Base-by-base conservation (phyloP, 2,888 invertebrate genomes). In the Amaurobius ferox region DNA sequence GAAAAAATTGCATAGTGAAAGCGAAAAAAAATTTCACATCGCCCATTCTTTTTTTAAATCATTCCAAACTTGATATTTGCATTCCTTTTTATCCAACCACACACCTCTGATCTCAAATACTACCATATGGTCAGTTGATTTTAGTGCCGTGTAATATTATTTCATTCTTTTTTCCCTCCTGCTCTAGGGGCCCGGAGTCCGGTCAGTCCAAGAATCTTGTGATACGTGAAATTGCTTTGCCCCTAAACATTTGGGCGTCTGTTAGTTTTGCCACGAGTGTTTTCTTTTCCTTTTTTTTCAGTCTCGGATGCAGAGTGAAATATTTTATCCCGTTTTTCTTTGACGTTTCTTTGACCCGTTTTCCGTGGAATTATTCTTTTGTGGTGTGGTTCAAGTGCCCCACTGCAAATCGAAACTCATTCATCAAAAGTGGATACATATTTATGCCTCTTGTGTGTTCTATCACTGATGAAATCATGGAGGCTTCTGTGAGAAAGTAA, bases 151-250 rank as follows among this genome's bases (percentile, higher is more conserved):
- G 16, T 62, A 2, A 32, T n/a, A 26, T 40, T 28, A 64, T 40
- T 26, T 40, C 30, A 62, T 62, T 74, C 62, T 28, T 32, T 13
- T 35, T 35, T 67, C 28, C 7, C 28, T 71, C 23, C 55, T 71
- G 19, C 55, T 23, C 39, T 32, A 28, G 30, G 62, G 40, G 30
- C 62, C 7, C 0, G 11, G 7, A 44, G 55, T 23, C 55, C 55
- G 11, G 55, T 23, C 1, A 16, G 55, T 19, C 19, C 30, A 29
- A 30, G 44, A n/a, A 35, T 44, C 66, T 66, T 66, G 26, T 66
- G 76, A 66, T 30, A 30, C 76, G 76, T 76, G 76, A 76, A 76
- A 76, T 76, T 76, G 76, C 64, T 32, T 61, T 76, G 76, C 44
- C 61, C 30, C 35, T 39, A 73, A 62, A 62, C 61, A 61, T 35